Conservation (phyloP, 1,140 invertebrate genomes). For the Aphis gossypii region DNA sequence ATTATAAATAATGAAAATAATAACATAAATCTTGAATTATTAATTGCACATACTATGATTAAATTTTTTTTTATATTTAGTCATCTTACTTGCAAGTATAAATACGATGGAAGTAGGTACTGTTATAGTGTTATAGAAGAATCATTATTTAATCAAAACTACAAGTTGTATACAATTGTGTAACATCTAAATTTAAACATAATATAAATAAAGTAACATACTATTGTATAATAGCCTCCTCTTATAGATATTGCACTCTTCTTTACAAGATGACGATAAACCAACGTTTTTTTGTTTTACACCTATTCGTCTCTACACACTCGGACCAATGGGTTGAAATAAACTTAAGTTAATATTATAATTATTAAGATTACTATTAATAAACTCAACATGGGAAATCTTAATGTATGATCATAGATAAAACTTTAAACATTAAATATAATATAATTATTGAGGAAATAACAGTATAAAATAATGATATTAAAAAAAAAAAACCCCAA, state of each 20-base stretch:
- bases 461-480: background rate
- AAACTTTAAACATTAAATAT: background rate
- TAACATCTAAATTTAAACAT: background rate
- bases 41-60: background rate
- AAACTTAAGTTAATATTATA: background rate
- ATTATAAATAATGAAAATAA: background rate
- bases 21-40: background rate
- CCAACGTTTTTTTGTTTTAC: background rate
- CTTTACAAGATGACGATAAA: background rate
- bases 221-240: background rate
- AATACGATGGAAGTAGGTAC: too few relatives aligned
- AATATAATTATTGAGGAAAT: background rate
- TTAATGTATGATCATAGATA: background rate
- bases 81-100: too few relatives aligned
- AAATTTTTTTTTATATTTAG: too few relatives aligned
- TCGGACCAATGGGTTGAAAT: background rate
- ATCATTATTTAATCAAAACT: background rate
- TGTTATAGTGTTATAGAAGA: background rate
- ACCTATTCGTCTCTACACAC: background rate
- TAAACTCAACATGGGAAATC: background rate
- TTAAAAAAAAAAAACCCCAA: too few relatives aligned
- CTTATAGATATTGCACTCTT: background rate
- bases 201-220: background rate
- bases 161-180: background rate
- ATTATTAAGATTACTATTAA: background rate